A percentile compares a stretch with the other conserved stretches of the same genome.
Evolutionary conservation across 2,113 vertebrate species (phyloP).

Genomic region (Cygnus buccinator): DNA sequence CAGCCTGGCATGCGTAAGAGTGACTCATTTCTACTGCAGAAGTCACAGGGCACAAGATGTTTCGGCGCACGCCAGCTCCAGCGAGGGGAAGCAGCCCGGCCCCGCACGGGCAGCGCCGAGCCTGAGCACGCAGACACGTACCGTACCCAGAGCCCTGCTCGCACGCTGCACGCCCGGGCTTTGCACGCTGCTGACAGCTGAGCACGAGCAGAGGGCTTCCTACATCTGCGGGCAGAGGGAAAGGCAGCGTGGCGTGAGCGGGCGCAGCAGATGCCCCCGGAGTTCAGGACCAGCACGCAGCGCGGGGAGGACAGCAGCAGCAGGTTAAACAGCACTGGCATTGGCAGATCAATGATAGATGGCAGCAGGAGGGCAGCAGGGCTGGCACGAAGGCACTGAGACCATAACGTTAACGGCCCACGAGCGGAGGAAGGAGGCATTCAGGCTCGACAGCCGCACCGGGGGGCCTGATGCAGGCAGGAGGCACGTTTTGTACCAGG

Average conservation of each 20-base stretch:
- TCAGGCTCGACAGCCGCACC: fast-evolving
- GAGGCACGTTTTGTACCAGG: background rate
- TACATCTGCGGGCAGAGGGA: background rate
- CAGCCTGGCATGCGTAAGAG: background rate
- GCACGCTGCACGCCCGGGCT: fast-evolving
- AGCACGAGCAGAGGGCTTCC: no score
- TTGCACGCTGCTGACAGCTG: fast-evolving
- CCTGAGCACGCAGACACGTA: fast-evolving
- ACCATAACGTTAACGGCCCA: background rate
- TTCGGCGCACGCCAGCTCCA: background rate
- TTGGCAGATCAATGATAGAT: background rate
- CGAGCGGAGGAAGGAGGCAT: fast-evolving
- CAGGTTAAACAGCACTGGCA: background rate
- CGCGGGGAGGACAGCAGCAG: background rate
- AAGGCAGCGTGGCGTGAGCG: fast-evolving
- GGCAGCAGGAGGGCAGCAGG: background rate
- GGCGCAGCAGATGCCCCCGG: background rate
- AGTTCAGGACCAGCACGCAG: background rate
- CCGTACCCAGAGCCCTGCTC: background rate
- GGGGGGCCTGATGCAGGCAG: background rate
- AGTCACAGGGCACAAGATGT: background rate
- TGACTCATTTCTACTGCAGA: constrained; percentile 47
- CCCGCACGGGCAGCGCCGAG: background rate
- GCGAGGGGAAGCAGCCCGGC: background rate
- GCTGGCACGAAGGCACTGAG: background rate